These are phyloP conservation scores for Lycophotia porphyrea DNA, from an alignment of 2,888 invertebrate species.

Conservation along the genomic window DNA sequence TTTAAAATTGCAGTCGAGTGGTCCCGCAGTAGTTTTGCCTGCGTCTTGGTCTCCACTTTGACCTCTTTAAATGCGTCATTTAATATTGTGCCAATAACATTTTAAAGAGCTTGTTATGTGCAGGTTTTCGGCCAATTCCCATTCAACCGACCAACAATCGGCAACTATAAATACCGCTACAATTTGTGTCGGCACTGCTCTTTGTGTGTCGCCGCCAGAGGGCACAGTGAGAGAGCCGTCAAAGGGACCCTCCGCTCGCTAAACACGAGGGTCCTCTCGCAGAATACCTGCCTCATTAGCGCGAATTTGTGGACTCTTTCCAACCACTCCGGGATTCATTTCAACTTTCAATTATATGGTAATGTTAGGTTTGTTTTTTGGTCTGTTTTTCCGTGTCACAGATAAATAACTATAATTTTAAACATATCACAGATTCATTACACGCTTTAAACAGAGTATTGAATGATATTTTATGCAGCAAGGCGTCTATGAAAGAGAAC, in stretches of 20 bases:
- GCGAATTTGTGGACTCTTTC: constrained; percentile 44
- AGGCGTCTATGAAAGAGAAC: neutral
- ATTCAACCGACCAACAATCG: constrained; percentile 10
- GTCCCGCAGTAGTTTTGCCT: too few relatives aligned
- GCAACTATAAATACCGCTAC: constrained; percentile 23
- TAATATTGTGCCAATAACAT: neutral
- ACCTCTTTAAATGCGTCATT: neutral
- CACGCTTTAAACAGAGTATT: neutral
- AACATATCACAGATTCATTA: neutral
- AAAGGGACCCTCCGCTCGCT: constrained; percentile 54
- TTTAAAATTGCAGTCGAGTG: neutral
- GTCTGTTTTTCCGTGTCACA: neutral
- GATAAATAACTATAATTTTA: neutral
- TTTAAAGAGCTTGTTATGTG: neutral
- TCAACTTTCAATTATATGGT: constrained; percentile 22
- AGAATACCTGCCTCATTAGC: constrained; percentile 61
- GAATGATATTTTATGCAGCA: neutral
- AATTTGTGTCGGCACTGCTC: constrained; percentile 36
- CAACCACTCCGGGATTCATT: constrained; percentile 35
- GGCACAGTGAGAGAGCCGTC: constrained; percentile 43
- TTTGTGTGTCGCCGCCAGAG: constrained; percentile 32
- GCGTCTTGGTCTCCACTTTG: neutral
- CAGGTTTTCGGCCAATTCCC: neutral
- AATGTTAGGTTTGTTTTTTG: constrained; percentile 7
- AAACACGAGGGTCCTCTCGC: constrained; percentile 52